Base-by-base conservation (phyloP, 2,113 vertebrate genomes). In the Rhombomys opimus region DNA sequence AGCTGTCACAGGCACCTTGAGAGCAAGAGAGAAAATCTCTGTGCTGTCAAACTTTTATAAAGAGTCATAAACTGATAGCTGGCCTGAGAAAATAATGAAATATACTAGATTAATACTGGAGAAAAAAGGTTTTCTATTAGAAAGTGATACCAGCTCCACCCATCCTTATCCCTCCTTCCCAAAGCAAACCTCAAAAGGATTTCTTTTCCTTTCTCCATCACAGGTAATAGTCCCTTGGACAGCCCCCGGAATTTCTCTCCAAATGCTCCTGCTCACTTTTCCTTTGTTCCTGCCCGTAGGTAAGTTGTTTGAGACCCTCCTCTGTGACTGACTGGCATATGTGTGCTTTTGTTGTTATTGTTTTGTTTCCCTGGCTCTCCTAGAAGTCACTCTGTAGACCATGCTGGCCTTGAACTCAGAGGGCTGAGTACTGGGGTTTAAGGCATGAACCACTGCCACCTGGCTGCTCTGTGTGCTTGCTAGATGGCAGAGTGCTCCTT, bases 201-300 rank as follows among this genome's bases (percentile, higher is more conserved):
- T 63, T 78, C 41, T 90, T 76, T 97, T 84, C 7, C 35, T 95
- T 97, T 96, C 67, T 96, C 92, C 76, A 96, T 25, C 32, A 95
- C 98, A 99, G 99, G 99, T 87, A 99, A 99, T 98, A 99, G 99
- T 97, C 99, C 99, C 9, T 97, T 99, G 99, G 99, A 99, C 97
- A 99, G 99, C 96, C 99, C 99, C 90, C 99, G 99, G 67, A 99
- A 99, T 98, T 99, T 99, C 98, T 99, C 99, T 97, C 99, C 99
- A 61, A 99, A 98, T 99, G 98, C 99, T n/a, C 99, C 99, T 57
- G 99, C 99, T 95, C 99, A 99, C 97, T 99, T 99, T 98, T 99
- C 99, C 98, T 99, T 99, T 96, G 98, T 99, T 96, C 99, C 99
- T 95, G 99, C 99, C 25, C 99, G 99, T 97, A 99, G 99, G 99